Conservation (phyloP, 1,140 invertebrate species). For the Megathymus violae region DNA sequence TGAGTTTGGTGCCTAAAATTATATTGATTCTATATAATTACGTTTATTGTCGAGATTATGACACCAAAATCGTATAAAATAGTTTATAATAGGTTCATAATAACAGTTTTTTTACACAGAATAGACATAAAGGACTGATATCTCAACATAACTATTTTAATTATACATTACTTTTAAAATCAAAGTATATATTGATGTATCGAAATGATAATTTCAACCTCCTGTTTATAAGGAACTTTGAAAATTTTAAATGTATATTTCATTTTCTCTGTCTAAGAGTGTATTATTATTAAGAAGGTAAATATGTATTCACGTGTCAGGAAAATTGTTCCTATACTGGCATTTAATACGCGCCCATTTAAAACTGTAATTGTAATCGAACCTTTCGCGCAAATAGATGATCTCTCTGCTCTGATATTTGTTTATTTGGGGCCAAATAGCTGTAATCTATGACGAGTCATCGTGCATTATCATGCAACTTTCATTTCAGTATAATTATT, state of each 20-base stretch:
- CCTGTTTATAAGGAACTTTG: neutral
- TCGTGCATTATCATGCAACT: conserved; percentile 47
- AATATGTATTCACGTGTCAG: conserved; percentile 1
- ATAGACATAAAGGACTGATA: conserved; percentile 11
- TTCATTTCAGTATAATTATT: conserved; percentile 25
- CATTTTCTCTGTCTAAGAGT: neutral
- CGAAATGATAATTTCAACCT: neutral
- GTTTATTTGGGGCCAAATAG: conserved; percentile 79
- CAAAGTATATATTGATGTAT: conserved; percentile 11
- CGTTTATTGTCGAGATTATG: conserved; percentile 64
- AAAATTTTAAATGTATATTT: neutral
- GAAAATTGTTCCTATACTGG: conserved; percentile 47
- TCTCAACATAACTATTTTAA: conserved; percentile 13
- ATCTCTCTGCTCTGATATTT: conserved; percentile 68
- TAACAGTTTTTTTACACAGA: conserved; percentile 13
- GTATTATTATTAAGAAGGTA: neutral
- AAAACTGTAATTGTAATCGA: conserved; percentile 9
- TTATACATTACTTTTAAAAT: conserved; percentile 11
- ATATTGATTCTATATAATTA: conserved; percentile 43
- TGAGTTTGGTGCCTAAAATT: conserved; percentile 53
- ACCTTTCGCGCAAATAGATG: conserved; percentile 44
- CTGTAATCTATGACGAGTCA: conserved; percentile 77
- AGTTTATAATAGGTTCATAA: conserved; percentile 38
- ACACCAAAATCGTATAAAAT: conserved; percentile 70
- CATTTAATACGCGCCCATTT: conserved; percentile 38